phyloP scores from a whole-genome alignment of 2,797 vertebrate genomes.

The Crossoptilon crossoptilon region DNA sequence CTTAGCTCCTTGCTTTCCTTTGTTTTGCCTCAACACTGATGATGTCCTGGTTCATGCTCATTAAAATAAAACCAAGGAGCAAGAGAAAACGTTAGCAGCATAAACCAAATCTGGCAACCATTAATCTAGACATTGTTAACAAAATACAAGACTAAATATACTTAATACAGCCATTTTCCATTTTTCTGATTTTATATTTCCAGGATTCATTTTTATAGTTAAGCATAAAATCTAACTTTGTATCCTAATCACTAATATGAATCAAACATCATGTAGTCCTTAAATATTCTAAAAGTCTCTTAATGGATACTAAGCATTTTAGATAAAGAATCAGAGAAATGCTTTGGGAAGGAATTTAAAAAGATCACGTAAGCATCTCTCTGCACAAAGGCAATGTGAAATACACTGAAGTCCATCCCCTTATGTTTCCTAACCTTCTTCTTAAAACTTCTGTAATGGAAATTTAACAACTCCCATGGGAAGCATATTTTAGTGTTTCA shows the following conservation, averaged over 20 bases:
- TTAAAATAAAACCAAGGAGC: slow-evolving; percentile 6
- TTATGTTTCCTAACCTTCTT: slow-evolving; percentile 60
- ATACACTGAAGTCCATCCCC: slow-evolving; percentile 61
- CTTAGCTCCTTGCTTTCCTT: slow-evolving; percentile 1
- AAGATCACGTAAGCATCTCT: slow-evolving; percentile 28
- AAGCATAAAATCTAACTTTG: slow-evolving; percentile 3
- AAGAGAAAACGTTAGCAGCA: neutral
- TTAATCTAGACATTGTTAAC: neutral
- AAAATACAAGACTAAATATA: slow-evolving; percentile 33
- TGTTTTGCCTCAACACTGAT: slow-evolving; percentile 1
- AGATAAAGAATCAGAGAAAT: slow-evolving; percentile 42
- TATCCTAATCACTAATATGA: slow-evolving; percentile 24
- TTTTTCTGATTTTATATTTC: neutral
- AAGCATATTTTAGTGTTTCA: slow-evolving; percentile 53
- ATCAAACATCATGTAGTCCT: slow-evolving; percentile 49
- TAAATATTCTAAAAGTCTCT: slow-evolving; percentile 43
- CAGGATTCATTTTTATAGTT: slow-evolving; percentile 9
- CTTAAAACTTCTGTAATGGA: slow-evolving; percentile 60
- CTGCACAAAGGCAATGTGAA: slow-evolving; percentile 38
- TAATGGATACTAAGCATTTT: slow-evolving; percentile 33
- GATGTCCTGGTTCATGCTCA: neutral
- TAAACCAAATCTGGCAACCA: neutral
- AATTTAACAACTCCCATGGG: slow-evolving; percentile 70
- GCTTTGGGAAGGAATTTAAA: slow-evolving; percentile 47
- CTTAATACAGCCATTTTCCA: neutral